A percentile compares a stretch with the other conserved stretches of the same genome.
These are phyloP conservation scores for Tamias sibiricus DNA, from an alignment of 2,113 vertebrate species.

Conservation along the genomic window DNA sequence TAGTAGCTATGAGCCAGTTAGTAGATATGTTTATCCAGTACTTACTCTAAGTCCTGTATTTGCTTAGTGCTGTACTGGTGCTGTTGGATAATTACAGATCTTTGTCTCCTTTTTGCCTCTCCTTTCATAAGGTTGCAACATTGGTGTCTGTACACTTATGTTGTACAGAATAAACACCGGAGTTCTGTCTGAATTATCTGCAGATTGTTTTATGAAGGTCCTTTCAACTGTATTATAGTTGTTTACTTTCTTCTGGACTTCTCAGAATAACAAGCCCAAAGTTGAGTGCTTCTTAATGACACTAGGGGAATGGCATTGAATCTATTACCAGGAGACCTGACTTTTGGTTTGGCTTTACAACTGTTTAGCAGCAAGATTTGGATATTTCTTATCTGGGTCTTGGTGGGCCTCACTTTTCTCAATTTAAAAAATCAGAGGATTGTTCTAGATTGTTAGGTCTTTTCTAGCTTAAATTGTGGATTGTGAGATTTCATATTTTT, in stretches of 20 bases:
- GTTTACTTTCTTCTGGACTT: constrained; percentile 1
- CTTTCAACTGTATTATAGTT: constrained; percentile 33
- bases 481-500: constrained; percentile 1
- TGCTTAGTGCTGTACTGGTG: neutral
- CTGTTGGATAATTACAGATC: neutral
- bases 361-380: neutral
- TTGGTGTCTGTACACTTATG: neutral
- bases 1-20: neutral
- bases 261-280: neutral
- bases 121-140: neutral
- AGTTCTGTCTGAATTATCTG: neutral
- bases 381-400: constrained; percentile 11
- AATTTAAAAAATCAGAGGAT: neutral
- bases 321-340: constrained; percentile 8
- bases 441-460: neutral
- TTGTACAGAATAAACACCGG: neutral
- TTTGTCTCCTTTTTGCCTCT: constrained; percentile 7
- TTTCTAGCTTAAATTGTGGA: neutral
- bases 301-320: neutral
- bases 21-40: constrained; percentile 18
- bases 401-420: neutral
- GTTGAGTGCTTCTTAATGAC: neutral
- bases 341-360: neutral
- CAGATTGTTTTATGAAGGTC: neutral
- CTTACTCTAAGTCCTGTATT: neutral